A percentile compares a stretch with the other conserved stretches of the same genome.
Evolutionary conservation across 2,113 vertebrate genomes (phyloP).

Genomic region (Hemicordylus capensis): DNA sequence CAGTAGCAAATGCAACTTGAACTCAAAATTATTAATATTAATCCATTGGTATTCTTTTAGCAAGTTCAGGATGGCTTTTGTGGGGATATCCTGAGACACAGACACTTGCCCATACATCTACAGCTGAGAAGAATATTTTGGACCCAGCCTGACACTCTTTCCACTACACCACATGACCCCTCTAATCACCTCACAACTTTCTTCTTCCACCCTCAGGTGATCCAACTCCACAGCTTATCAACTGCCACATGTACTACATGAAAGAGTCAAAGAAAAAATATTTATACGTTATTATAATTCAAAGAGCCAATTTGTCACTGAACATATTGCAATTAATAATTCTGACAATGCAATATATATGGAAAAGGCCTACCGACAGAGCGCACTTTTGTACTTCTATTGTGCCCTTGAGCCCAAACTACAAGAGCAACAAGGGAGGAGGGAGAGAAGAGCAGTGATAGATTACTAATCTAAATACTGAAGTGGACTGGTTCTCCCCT

Average conservation of each 20-base stretch:
- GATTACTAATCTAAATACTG: constrained; percentile 8
- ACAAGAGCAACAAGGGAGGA: neutral
- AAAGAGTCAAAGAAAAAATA: neutral
- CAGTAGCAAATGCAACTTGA: neutral
- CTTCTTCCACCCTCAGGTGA: neutral
- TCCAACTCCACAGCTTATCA: neutral
- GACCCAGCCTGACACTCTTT: neutral
- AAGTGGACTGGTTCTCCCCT: neutral
- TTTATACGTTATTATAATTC: constrained; percentile 10
- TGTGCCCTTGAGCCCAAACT: neutral
- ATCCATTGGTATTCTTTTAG: neutral
- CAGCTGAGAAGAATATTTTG: neutral
- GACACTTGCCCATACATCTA: neutral
- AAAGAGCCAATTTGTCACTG: constrained; percentile 17
- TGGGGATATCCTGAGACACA: neutral
- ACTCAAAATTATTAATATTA: neutral
- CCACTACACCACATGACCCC: neutral
- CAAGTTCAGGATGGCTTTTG: neutral
- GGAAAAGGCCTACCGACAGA: neutral
- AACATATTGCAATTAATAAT: neutral
- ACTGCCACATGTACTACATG: neutral
- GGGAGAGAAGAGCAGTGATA: neutral
- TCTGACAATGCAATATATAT: neutral
- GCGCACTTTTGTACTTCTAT: neutral
- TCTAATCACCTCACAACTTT: neutral